Evolutionary conservation across 2,888 invertebrate species (phyloP).

Genomic region (Pardosa pseudoannulata): DNA sequence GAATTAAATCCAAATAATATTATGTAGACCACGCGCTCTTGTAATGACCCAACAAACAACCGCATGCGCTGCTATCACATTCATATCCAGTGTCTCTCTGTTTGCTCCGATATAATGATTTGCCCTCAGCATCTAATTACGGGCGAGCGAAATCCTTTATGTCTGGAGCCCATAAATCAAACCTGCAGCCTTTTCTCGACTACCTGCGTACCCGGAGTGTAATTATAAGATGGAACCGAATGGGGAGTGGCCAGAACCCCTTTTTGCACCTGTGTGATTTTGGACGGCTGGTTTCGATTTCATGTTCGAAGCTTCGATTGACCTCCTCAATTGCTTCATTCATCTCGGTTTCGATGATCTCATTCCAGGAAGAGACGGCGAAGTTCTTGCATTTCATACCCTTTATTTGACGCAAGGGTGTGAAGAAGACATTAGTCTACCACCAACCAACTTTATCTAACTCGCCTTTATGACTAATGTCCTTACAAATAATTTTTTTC

Average conservation of each 20-base stretch:
- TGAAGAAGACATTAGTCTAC: no score
- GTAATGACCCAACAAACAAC: slow-evolving; percentile 9
- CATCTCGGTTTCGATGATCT: no score
- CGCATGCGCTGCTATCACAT: neutral
- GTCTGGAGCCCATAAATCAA: slow-evolving; percentile 63
- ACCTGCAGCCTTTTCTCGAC: slow-evolving; percentile 53
- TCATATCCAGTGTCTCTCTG: neutral
- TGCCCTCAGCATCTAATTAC: slow-evolving; percentile 66
- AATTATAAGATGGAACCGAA: slow-evolving; percentile 43
- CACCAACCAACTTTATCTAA: no score
- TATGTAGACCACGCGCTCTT: slow-evolving; percentile 58
- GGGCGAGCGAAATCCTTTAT: slow-evolving; percentile 57
- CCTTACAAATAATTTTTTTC: no score
- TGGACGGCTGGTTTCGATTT: neutral
- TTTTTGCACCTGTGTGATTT: slow-evolving; percentile 34
- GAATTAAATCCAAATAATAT: slow-evolving; percentile 29
- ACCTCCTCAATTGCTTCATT: no score
- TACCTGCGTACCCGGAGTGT: slow-evolving; percentile 59
- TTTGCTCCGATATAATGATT: slow-evolving; percentile 45
- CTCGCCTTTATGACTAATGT: no score
- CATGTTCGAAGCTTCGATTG: neutral
- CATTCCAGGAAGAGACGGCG: no score
- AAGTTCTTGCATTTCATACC: no score
- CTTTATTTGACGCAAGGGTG: no score
- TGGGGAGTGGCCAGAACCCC: slow-evolving; percentile 50